These are phyloP conservation scores for Lepidocyrtoides sp. DNA, from an alignment of 2,888 invertebrate species.

Conservation along the genomic window DNA sequence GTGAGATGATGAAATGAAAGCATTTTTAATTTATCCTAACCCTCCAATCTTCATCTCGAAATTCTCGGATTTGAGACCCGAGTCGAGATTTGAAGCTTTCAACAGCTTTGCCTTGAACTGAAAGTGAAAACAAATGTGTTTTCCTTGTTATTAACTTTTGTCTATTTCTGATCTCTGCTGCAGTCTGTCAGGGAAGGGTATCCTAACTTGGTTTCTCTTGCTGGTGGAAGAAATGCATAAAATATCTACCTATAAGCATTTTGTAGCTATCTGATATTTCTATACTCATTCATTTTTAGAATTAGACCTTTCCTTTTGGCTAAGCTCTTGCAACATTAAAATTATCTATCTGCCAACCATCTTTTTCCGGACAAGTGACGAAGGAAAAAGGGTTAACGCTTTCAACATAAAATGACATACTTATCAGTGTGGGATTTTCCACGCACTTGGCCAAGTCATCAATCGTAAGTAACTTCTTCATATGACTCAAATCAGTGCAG, in stretches of 20 bases:
- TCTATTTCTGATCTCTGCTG: background rate
- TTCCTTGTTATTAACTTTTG: background rate
- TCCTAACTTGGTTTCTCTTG: no score
- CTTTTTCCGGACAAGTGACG: background rate
- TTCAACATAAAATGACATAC: slow-evolving; percentile 66
- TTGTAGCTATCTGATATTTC: no score
- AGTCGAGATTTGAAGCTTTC: slow-evolving; percentile 21
- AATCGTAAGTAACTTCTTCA: slow-evolving; percentile 37
- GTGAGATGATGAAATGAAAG: no score
- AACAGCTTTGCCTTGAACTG: slow-evolving; percentile 19
- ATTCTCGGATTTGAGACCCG: no score
- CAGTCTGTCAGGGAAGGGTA: no score
- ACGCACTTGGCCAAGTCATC: slow-evolving; percentile 56
- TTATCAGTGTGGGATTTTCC: slow-evolving; percentile 59
- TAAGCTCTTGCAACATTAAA: no score
- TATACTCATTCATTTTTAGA: slow-evolving; percentile 7
- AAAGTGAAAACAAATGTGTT: slow-evolving; percentile 21
- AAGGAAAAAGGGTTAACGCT: slow-evolving; percentile 10
- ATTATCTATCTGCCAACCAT: no score
- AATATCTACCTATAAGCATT: no score
- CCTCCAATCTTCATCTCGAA: no score
- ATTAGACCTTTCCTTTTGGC: background rate
- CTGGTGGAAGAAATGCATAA: no score
- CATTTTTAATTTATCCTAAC: no score
- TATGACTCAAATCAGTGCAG: background rate